These are phyloP conservation scores for Gorsachius goisagi DNA, from an alignment of 2,113 vertebrate species.

Conservation along the genomic window DNA sequence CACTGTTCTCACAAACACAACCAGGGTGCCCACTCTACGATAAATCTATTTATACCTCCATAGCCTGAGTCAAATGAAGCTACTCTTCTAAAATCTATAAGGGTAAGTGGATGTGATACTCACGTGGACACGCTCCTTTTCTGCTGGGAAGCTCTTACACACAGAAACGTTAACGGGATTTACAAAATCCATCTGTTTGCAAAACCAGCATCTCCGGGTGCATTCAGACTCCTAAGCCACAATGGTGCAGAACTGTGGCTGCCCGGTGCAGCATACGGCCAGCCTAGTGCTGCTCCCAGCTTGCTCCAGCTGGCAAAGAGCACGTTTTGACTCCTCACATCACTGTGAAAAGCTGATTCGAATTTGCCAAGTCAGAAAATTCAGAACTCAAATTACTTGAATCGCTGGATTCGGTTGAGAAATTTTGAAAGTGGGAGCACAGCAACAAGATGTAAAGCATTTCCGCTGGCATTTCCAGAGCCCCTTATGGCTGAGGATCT, in stretches of 20 bases:
- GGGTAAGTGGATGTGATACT: slow-evolving; percentile 36
- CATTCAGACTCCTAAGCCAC: slow-evolving; percentile 12
- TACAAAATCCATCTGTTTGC: slow-evolving; percentile 58
- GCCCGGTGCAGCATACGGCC: background rate
- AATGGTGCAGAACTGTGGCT: slow-evolving; percentile 31
- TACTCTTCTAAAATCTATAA: slow-evolving; percentile 6
- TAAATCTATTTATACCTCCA: slow-evolving; percentile 17
- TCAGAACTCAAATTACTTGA: background rate
- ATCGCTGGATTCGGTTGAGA: background rate
- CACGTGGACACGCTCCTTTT: slow-evolving; percentile 25
- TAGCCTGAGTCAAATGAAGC: slow-evolving; percentile 6
- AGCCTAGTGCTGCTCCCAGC: background rate
- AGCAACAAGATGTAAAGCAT: background rate
- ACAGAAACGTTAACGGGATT: slow-evolving; percentile 26
- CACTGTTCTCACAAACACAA: background rate
- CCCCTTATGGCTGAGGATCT: background rate
- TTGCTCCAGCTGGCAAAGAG: background rate
- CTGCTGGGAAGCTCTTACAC: slow-evolving; percentile 36
- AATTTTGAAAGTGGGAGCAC: background rate
- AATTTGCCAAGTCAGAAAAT: background rate
- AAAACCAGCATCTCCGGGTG: background rate
- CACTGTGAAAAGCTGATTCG: background rate
- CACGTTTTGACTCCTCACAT: background rate
- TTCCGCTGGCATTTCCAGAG: background rate
- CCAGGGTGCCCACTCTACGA: background rate